Evolutionary conservation across 1,140 invertebrate species (phyloP), one percentile per base, ranked within the genome.

Genomic region (Penaeus japonicus): DNA sequence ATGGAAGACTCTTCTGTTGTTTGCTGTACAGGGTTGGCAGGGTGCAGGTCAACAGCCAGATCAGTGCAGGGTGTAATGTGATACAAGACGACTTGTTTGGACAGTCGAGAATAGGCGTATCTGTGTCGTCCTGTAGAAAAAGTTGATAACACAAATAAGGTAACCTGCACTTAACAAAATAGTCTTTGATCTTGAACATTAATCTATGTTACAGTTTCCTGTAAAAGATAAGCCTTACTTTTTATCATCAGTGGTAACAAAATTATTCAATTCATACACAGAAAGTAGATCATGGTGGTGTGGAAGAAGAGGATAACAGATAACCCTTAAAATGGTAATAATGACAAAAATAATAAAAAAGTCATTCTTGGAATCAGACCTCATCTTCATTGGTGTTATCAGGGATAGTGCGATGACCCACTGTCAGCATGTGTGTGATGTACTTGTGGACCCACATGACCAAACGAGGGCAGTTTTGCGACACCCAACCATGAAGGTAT

Each of bases 401-500:
- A 39, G 80, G 79, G 4, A 94, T 93, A 96, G 96, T 1, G 95
- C 95, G 15, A 96, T 97, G 39, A 18, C 90, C 90, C 2, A 88
- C 88, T 2, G 95, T 95, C 35, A 97, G 92, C 82, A 95, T 94
- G 91, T 97, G 96, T 17, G 97, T 94, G 84, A 95, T 94, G 86
- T 94, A 96, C 92, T 96, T 95, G 92, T 97, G 96, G n/a, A 97
- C 93, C 0, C 96, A 95, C 24, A 95, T 93, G 18, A 97, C 93
- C 24, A 97, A 93, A 73, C 96, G 93, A 30, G 96, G 95, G 90
- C 95, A 95, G 93, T 97, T 95, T 89, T 95, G 94, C 89, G 94
- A 94, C 22, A 97, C 93, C 96, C 96, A 97, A 92, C 96, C 96
- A 54, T 95, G 94, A 35, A 97, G 94, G 91, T 95, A 97, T 89